Evolutionary conservation across 2,797 vertebrate species (phyloP).

Genomic region (Danio kyathit): DNA sequence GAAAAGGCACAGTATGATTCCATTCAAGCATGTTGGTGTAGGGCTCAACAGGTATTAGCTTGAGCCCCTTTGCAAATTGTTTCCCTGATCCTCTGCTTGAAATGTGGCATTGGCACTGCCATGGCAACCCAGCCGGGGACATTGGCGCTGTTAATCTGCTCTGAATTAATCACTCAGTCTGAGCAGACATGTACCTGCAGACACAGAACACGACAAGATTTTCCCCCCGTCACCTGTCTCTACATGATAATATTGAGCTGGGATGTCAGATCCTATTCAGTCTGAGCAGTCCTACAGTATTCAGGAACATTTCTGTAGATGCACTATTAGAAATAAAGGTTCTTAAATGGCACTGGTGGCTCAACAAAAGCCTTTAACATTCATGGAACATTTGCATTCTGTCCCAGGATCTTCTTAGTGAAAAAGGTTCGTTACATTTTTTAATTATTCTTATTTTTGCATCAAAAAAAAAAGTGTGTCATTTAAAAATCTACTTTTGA

Average conservation of each 20-base stretch:
- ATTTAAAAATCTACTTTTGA: too few species aligned
- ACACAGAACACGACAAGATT: conserved; percentile 31
- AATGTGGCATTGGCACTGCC: conserved; percentile 42
- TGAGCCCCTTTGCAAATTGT: conserved; percentile 52
- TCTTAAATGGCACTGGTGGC: too few species aligned
- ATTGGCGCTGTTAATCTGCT: conserved; percentile 41
- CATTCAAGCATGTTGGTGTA: conserved; percentile 42
- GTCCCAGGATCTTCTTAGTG: too few species aligned
- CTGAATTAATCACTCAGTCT: conserved; percentile 37
- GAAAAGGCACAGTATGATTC: conserved; percentile 20
- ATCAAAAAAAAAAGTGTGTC: too few species aligned
- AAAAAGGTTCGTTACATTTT: too few species aligned
- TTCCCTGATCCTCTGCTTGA: conserved; percentile 45
- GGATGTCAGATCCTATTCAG: neutral
- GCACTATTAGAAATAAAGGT: too few species aligned
- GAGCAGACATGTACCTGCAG: conserved; percentile 37
- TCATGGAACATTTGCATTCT: too few species aligned
- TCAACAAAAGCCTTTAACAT: too few species aligned
- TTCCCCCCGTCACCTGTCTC: neutral
- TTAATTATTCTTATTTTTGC: too few species aligned
- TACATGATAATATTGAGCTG: neutral
- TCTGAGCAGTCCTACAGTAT: neutral
- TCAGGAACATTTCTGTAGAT: neutral
- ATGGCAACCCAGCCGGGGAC: conserved; percentile 46
- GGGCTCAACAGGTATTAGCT: conserved; percentile 44